phyloP scores from a whole-genome alignment of 2,888 invertebrate genomes.

The Melieria crassipennis region DNA sequence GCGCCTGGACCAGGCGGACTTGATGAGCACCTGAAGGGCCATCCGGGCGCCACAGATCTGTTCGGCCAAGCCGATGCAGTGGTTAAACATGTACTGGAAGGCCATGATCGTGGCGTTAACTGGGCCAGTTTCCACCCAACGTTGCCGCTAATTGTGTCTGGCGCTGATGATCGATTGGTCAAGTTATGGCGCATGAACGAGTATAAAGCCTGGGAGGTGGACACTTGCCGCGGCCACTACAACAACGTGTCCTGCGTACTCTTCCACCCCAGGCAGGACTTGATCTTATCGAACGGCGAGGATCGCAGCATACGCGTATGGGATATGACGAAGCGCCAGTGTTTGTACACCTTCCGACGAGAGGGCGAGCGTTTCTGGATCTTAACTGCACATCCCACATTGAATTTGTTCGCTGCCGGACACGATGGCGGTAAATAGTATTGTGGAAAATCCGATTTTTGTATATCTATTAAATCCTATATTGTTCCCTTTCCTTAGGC shows the following conservation, averaged over 20 bases:
- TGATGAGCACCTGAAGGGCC: constrained; percentile 87
- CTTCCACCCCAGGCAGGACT: constrained; percentile 96
- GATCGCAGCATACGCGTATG: constrained; percentile 98
- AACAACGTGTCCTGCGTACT: constrained; percentile 98
- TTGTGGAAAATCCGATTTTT: neutral
- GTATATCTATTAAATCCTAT: neutral
- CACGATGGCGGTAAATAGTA: constrained; percentile 92
- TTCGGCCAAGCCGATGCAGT: constrained; percentile 95
- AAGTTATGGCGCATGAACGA: constrained; percentile 99
- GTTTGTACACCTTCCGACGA: constrained; percentile 89
- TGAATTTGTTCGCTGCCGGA: constrained; percentile 99
- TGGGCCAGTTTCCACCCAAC: constrained; percentile 98
- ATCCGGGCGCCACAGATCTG: constrained; percentile 87
- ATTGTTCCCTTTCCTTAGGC: constrained; percentile 46
- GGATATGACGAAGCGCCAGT: constrained; percentile 96
- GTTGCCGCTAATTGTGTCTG: constrained; percentile 93
- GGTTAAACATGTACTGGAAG: constrained; percentile 89
- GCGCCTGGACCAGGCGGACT: constrained; percentile 93
- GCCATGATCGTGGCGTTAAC: constrained; percentile 97
- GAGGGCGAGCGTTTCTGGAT: constrained; percentile 99
- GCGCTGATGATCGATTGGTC: constrained; percentile 97
- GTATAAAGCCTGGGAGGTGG: constrained; percentile 99
- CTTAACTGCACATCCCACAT: constrained; percentile 89
- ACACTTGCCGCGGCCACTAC: constrained; percentile 99
- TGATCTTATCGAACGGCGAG: constrained; percentile 96